A percentile compares a stretch with the other conserved stretches of the same genome.
Conservation (phyloP, 30 jellyfish, hydroid and myxozoan genomes). For the Aurelia sp. region DNA sequence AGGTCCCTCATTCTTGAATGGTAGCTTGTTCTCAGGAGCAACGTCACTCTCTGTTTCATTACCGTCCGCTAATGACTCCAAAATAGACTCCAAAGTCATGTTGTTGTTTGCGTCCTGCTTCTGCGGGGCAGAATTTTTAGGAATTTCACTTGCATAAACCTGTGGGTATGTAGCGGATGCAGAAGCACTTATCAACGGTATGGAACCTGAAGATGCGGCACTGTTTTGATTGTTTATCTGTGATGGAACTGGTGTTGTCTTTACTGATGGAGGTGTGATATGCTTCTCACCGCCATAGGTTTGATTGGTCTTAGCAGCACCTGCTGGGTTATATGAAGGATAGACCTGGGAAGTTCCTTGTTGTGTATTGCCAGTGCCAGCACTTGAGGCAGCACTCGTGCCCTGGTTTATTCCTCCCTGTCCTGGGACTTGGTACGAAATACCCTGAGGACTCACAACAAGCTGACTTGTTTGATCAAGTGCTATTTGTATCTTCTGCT, state of each 20-base stretch:
- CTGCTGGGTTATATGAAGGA: background rate
- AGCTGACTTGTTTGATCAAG: slow-evolving; percentile 14
- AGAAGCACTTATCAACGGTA: slow-evolving; percentile 13
- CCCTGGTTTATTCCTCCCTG: background rate
- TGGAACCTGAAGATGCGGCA: background rate
- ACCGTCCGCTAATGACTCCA: slow-evolving; percentile 39
- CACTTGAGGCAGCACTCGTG: background rate
- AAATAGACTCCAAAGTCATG: slow-evolving; percentile 20
- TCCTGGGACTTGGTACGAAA: background rate
- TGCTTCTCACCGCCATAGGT: slow-evolving; percentile 12
- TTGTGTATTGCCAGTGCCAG: background rate
- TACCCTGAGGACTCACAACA: background rate
- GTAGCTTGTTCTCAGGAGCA: slow-evolving; percentile 32
- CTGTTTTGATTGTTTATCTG: background rate
- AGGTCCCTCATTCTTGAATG: slow-evolving; percentile 65
- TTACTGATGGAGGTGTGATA: slow-evolving; percentile 23
- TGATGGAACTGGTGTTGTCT: slow-evolving; percentile 28
- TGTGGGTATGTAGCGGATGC: slow-evolving; percentile 4
- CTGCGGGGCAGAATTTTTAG: background rate
- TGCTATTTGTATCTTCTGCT: slow-evolving; percentile 53
- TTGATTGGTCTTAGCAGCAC: background rate
- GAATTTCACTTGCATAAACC: background rate
- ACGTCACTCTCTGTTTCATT: slow-evolving; percentile 2
- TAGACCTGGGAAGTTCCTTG: background rate
- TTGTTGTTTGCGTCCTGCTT: slow-evolving; percentile 13